A percentile compares a stretch with the other conserved stretches of the same genome.
Conservation (phyloP, 1,140 invertebrate genomes). For the Hirudo medicinalis region DNA sequence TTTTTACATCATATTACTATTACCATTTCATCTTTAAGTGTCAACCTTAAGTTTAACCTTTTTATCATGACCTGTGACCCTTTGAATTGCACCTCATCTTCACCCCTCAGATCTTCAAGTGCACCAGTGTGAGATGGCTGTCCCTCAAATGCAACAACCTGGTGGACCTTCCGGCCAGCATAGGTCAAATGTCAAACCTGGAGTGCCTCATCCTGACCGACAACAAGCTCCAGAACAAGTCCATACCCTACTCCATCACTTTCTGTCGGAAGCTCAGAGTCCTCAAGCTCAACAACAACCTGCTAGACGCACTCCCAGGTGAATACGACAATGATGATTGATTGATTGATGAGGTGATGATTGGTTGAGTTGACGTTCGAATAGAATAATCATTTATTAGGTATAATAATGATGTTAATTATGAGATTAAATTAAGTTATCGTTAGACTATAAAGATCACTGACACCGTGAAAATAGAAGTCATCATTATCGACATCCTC, state of each 20-base stretch:
- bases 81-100: not conserved
- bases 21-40: no score
- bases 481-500: no score
- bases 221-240: conserved; percentile 43
- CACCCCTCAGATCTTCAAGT: conserved; percentile 40
- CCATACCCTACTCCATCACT: conserved; percentile 43
- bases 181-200: conserved; percentile 41
- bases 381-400: no score
- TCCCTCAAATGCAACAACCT: conserved; percentile 45
- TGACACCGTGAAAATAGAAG: no score
- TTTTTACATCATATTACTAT: no score
- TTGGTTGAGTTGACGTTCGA: no score
- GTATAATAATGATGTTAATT: no score
- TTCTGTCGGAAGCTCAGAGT: conserved; percentile 38
- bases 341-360: no score
- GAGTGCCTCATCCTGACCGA: conserved; percentile 44
- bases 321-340: no score
- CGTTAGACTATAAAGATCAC: no score
- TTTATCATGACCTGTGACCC: not conserved
- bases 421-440: no score
- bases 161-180: conserved; percentile 40
- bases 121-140: conserved; percentile 38
- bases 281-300: conserved; percentile 43
- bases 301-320: conserved; percentile 44
- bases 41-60: not conserved